Conservation (phyloP, 2,888 invertebrate genomes). For the Folsomia manolachei region DNA sequence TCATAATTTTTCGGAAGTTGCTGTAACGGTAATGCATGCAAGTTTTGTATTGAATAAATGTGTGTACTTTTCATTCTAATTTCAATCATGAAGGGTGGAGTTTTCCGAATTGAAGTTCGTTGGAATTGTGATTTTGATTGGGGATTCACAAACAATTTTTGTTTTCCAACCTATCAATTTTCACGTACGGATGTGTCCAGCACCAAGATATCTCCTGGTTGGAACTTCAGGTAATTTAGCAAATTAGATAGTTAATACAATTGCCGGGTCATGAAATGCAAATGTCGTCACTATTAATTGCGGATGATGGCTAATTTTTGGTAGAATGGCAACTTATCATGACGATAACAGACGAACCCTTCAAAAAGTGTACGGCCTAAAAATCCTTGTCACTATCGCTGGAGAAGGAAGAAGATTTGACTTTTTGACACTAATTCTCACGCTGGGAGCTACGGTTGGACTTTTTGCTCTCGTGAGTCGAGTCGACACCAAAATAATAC, state of each 20-base stretch:
- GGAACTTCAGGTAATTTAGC: constrained; percentile 53
- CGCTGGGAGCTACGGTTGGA: constrained; percentile 58
- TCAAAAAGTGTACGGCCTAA: constrained; percentile 56
- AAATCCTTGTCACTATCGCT: constrained; percentile 55
- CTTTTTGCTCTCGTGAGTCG: constrained; percentile 56
- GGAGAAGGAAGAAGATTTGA: constrained; percentile 58
- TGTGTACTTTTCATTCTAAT: constrained; percentile 7
- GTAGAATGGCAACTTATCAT: constrained; percentile 53
- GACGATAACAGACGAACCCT: constrained; percentile 54
- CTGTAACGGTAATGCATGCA: constrained; percentile 48
- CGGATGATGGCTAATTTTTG: neutral
- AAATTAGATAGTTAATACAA: neutral
- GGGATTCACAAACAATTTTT: constrained; percentile 52
- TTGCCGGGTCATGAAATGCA: neutral
- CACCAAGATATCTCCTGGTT: constrained; percentile 55
- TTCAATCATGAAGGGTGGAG: constrained; percentile 43
- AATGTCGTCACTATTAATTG: neutral
- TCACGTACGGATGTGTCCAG: constrained; percentile 55
- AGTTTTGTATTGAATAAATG: too few species aligned
- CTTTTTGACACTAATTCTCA: constrained; percentile 56
- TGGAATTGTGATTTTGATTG: constrained; percentile 42
- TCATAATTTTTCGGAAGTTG: constrained; percentile 51
- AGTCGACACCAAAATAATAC: neutral
- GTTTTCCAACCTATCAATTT: constrained; percentile 57
- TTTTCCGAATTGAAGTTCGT: constrained; percentile 32